Evolutionary conservation across 1,140 invertebrate genomes (phyloP), one percentile per base, ranked within the genome.

Genomic region (Glossosoma conforme): DNA sequence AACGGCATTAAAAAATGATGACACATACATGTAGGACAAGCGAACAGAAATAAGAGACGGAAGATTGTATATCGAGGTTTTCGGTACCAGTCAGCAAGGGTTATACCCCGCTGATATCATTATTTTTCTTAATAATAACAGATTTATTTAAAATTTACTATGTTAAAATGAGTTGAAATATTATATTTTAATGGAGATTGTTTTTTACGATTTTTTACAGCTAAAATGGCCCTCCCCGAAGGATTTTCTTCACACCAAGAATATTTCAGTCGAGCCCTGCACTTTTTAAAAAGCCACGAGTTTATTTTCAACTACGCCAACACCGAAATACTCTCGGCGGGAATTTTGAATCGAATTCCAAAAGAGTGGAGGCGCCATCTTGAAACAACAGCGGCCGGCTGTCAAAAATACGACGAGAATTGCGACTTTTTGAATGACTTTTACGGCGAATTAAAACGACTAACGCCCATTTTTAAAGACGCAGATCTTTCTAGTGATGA

Each of bases 251-350:
- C 52, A 53, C 64, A 60, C 10, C 53, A 63, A 33, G 64, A 69
- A 17, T 86, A 85, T 65, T 81, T 87, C 53, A 45, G 68, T 38
- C 70, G 78, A 21, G 67, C 68, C 15, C 50, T 84, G 9, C 21
- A 65, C 3, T 82, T 87, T 56, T 69, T 87, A 13, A 52, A 74
- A 36, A 64, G 79, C 19, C 75, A 79, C 60, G 67, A 80, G 48
- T 83, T 84, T 81, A 65, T 89, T 43, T 87, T 79, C 58, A 77
- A 80, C 42, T 73, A 68, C 55, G 72, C 81, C 0, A 83, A 88
- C 44, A 87, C 81, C 1, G 68, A 83, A 55, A 75, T 87, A 48
- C 67, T 89, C 33, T 62, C 75, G 2, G 63, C 77, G 18, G 66
- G 75, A 15, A 61, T 76, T 10, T 65, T 83, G 44, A 66, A 80